Evolutionary conservation across 2,797 vertebrate species (phyloP).

Genomic region (Pogonophryne albipinna): DNA sequence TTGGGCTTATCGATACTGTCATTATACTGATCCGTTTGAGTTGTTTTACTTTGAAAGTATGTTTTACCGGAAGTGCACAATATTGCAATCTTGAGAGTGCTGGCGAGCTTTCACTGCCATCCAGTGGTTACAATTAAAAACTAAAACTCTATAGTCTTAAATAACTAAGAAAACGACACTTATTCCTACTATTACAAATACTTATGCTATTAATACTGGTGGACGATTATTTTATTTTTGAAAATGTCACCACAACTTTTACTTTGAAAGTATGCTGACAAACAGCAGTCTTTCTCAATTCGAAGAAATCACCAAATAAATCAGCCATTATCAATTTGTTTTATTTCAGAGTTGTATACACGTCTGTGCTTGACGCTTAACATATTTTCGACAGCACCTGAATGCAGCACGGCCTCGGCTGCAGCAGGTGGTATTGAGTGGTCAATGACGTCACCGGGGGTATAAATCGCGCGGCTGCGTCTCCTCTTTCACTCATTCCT

Average conservation of each 20-base stretch:
- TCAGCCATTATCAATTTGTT: neutral
- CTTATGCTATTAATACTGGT: no score
- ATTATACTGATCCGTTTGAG: neutral
- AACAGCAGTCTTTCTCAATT: neutral
- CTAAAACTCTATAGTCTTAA: neutral
- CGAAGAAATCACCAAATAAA: neutral
- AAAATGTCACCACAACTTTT: neutral
- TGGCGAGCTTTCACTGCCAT: neutral
- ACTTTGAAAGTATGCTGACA: neutral
- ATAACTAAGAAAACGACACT: no score
- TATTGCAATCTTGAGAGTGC: neutral
- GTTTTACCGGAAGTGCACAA: neutral
- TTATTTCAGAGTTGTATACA: no score
- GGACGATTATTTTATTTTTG: neutral
- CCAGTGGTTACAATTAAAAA: no score
- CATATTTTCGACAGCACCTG: constrained; percentile 4
- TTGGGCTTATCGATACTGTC: no score
- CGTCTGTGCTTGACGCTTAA: no score
- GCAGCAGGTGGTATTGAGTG: constrained; percentile 26
- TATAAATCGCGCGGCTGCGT: constrained; percentile 36
- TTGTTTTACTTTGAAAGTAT: neutral
- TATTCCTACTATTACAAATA: no score
- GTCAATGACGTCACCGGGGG: constrained; percentile 49
- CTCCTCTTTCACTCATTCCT: fast-evolving
- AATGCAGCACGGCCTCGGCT: neutral